Evolutionary conservation across 2,888 invertebrate species (phyloP).

Genomic region (Cinara cedri): DNA sequence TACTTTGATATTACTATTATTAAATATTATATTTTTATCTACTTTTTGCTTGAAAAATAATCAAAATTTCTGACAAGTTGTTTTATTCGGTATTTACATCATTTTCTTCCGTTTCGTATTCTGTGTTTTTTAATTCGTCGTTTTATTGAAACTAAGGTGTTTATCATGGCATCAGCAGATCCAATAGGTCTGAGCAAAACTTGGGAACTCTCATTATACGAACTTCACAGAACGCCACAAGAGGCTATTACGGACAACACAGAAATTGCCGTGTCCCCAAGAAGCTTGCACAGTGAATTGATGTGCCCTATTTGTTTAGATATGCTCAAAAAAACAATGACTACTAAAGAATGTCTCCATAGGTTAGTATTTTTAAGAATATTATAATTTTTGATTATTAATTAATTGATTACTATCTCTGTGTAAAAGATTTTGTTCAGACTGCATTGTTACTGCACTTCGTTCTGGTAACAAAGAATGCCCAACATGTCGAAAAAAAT

Average conservation of each 20-base stretch:
- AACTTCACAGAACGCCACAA: constrained; percentile 92
- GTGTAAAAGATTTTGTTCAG: constrained; percentile 79
- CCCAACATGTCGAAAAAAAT: constrained; percentile 96
- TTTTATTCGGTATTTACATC: no score
- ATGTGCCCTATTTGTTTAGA: constrained; percentile 99
- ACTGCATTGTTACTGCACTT: constrained; percentile 97
- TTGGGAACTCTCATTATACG: constrained; percentile 96
- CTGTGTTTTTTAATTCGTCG: no score
- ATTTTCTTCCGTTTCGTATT: no score
- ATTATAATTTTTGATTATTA: not conserved
- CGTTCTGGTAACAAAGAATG: constrained; percentile 99
- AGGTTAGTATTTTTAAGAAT: constrained; percentile 64
- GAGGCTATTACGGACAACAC: constrained; percentile 94
- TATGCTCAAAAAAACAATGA: constrained; percentile 99
- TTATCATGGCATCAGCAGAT: constrained; percentile 73
- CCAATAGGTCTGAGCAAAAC: constrained; percentile 85
- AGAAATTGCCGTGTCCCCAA: constrained; percentile 91
- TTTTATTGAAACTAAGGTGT: no score
- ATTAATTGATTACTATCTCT: not conserved
- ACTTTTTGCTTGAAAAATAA: no score
- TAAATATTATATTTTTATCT: no score
- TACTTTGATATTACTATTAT: no score
- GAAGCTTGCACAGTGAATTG: constrained; percentile 92
- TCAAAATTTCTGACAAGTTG: no score
- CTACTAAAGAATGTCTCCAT: constrained; percentile 98